Base-by-base conservation (phyloP, 1,140 invertebrate genomes). In the Frieseomelitta varia region DNA sequence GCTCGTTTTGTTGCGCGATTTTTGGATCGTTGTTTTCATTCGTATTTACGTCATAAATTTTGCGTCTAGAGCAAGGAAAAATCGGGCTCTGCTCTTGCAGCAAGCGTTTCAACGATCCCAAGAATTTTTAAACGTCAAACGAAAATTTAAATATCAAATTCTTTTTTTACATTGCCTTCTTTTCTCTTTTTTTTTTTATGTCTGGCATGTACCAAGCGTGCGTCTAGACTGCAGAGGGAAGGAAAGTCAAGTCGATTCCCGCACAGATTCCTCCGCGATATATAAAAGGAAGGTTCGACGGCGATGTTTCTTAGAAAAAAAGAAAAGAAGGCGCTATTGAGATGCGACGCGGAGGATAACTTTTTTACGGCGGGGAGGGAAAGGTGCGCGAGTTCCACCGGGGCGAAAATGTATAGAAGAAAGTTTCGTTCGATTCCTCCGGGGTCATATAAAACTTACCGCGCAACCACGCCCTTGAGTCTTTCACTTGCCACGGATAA, bases 401-500 rank as follows among this genome's bases (percentile, higher is more conserved):
- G 61, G 30, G 73, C 81, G 89, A 85, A 89, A 90, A 90, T 87
- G 85, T 88, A 91, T 90, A 86, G 84, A 89, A 86, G 87, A 87
- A 89, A 90, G 79, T 91, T 90, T 85, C 55, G 63, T 87, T 91
- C 85, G 79, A 84, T 87, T 89, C 87, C 81, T 89, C 65, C 77
- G 87, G 39, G 84, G 84, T 87, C 79, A 58, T 90, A 89, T 91
- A 90, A 91, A 91, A 90, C 88, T 90, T 86, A 74, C 67, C 73
- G 79, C 73, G 79, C 58, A 90, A 91, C 90, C 88, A 89, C 86
- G 82, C 90, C 87, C 84, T 91, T 85, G 90, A 89, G 85, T 80
- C 86, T 63, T 77, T 77, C 74, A 47, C 74, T 84, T 79, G 55
- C 61, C 19, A 53, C 81, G 82, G 86, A 87, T 91, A 91, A 91